Evolutionary conservation across 2,888 invertebrate species (phyloP).

Genomic region (Morinoia aosen): DNA sequence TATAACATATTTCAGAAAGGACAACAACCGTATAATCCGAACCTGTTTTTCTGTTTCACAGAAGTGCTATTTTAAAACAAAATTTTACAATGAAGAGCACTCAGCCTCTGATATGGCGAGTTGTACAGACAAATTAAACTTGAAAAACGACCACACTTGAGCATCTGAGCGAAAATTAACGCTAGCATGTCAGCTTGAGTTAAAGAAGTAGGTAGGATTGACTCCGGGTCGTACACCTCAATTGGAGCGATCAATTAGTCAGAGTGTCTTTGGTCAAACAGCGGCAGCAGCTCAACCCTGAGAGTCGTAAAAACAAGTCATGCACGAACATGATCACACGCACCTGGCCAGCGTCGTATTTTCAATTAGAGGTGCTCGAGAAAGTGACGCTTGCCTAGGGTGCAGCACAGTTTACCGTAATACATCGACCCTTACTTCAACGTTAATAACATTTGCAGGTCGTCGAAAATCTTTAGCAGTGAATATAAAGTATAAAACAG

Average conservation of each 20-base stretch:
- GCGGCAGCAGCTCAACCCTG: slow-evolving; percentile 15
- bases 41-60: neutral
- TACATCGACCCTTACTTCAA: neutral
- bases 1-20: neutral
- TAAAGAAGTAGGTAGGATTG: neutral
- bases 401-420: neutral
- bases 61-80: too few relatives aligned
- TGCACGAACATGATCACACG: slow-evolving; percentile 20
- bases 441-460: neutral
- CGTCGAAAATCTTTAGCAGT: neutral
- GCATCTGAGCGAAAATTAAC: too few relatives aligned
- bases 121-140: too few relatives aligned
- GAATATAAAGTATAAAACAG: neutral
- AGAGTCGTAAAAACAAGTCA: slow-evolving; percentile 32
- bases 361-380: neutral
- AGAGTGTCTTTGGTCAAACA: slow-evolving; percentile 28
- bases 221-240: neutral
- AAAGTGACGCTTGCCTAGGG: neutral
- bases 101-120: too few relatives aligned
- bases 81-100: too few relatives aligned
- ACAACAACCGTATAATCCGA: neutral
- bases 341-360: slow-evolving; percentile 13
- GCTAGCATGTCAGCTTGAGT: neutral
- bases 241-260: slow-evolving; percentile 12
- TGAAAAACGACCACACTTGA: too few relatives aligned